A percentile compares a stretch with the other conserved stretches of the same genome.
These are phyloP conservation scores for Acronicta leporina DNA, from an alignment of 2,888 invertebrate species.

Conservation along the genomic window DNA sequence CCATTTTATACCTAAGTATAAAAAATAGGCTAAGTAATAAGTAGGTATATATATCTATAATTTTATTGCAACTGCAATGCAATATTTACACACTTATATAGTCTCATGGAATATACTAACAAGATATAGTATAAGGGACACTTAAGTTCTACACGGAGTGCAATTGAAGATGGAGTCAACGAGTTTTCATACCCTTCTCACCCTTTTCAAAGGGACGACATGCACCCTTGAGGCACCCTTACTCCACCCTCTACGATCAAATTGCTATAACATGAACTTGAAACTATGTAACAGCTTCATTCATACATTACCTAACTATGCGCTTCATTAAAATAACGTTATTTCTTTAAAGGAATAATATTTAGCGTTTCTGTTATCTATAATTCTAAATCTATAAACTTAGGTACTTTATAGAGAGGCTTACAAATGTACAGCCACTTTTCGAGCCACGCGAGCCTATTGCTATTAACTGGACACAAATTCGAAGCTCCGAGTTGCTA, in stretches of 20 bases:
- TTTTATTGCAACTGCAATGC: too few species aligned
- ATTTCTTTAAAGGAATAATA: not conserved
- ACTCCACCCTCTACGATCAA: constrained; percentile 31
- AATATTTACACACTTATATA: not conserved
- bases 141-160: constrained; percentile 50
- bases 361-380: too few species aligned
- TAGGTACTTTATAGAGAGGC: too few species aligned
- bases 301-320: not conserved
- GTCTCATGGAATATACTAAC: constrained; percentile 39
- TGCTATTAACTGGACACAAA: too few species aligned
- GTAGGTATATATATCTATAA: too few species aligned
- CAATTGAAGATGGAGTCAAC: constrained; percentile 48
- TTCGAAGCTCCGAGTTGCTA: too few species aligned
- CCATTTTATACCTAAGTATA: too few species aligned
- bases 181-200: constrained; percentile 43
- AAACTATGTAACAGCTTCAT: constrained; percentile 20
- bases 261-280: constrained; percentile 27
- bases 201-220: constrained; percentile 45
- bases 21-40: too few species aligned
- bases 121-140: constrained; percentile 43
- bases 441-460: too few species aligned
- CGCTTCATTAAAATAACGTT: not conserved
- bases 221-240: constrained; percentile 25
- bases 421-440: too few species aligned
- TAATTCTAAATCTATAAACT: too few species aligned